Evolutionary conservation across 2,888 invertebrate species (phyloP), one percentile per base, ranked within the genome.

Genomic region (Theristus sp.): DNA sequence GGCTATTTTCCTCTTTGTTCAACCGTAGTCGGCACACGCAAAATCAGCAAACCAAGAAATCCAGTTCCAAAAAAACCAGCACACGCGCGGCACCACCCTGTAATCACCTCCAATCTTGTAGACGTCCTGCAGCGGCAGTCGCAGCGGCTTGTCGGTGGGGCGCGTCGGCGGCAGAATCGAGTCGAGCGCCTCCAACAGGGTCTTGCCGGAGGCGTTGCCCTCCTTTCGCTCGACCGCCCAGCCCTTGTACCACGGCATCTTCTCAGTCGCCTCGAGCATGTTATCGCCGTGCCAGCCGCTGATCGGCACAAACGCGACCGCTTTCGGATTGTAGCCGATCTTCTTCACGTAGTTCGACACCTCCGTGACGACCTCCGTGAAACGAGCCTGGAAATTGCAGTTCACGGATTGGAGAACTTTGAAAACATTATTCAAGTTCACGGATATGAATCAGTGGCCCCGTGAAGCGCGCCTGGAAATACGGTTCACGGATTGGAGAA

Each of bases 281-380:
- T 98, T 99, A 81, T 99, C 98, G 77, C 98, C 98, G 78, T 94
- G 89, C 94, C 94, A 98, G 73, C 98, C 98, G 73, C 96, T 98
- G 79, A 99, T 96, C 75, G 98, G 98, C 65, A 98, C 93, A 80
- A 96, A 96, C 66, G 96, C 86, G 71, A 98, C 94, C 59, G 87
- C 84, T 69, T 86, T 86, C 65, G 96, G 93, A 79, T 96, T 96
- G 84, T 96, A 98, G 79, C 98, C 98, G 72, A 98, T 93, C 81
- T 96, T 98, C 84, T 98, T 98, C 77, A 98, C 91, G 84, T 96
- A 98, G 1, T 85, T 86, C 56, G 86, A 85, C 1, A 94, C 93
- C 84, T 98, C 96, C 77, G 93, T 96, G 80, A 90, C 87, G 80
- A 98, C 98, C 86, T 98, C 96, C 77, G 93, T 89, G 78, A 89